Conservation (phyloP, 2,888 invertebrate species). For the Himalopsyche kuldschensis region DNA sequence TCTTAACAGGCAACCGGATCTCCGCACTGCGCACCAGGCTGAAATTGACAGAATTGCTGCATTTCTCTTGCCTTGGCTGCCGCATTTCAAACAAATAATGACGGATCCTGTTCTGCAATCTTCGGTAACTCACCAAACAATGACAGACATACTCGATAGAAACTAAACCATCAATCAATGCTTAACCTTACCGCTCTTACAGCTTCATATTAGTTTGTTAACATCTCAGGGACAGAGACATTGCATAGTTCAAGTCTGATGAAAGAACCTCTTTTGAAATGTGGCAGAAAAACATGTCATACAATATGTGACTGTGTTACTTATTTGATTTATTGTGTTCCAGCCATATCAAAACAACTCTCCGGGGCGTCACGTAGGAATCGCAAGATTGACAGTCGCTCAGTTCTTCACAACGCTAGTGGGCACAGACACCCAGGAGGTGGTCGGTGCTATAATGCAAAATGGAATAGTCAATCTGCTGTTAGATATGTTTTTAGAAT, state of each 20-base stretch:
- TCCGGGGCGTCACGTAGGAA: constrained; percentile 59
- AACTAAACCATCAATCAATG: too few species aligned
- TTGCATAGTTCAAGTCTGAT: too few species aligned
- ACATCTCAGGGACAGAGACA: too few species aligned
- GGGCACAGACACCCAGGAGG: constrained; percentile 69
- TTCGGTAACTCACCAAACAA: constrained; percentile 8
- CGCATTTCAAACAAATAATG: constrained; percentile 29
- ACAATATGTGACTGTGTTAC: background rate
- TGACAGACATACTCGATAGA: too few species aligned
- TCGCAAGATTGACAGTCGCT: constrained; percentile 77
- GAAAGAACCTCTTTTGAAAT: too few species aligned
- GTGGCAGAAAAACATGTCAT: too few species aligned
- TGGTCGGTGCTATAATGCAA: constrained; percentile 69
- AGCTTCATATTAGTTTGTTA: too few species aligned
- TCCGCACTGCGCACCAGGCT: constrained; percentile 7
- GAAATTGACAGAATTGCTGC: constrained; percentile 29
- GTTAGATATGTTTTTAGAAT: constrained; percentile 86
- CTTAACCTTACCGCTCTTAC: too few species aligned
- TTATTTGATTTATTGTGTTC: background rate
- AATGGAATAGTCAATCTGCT: constrained; percentile 64
- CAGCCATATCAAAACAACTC: constrained; percentile 55
- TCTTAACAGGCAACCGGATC: constrained; percentile 5
- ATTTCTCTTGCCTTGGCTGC: constrained; percentile 30
- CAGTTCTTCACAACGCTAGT: constrained; percentile 78
- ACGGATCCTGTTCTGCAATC: constrained; percentile 15